Base-by-base conservation (phyloP, 92 coral and sea anemone species). In the Heteractis magnifica region DNA sequence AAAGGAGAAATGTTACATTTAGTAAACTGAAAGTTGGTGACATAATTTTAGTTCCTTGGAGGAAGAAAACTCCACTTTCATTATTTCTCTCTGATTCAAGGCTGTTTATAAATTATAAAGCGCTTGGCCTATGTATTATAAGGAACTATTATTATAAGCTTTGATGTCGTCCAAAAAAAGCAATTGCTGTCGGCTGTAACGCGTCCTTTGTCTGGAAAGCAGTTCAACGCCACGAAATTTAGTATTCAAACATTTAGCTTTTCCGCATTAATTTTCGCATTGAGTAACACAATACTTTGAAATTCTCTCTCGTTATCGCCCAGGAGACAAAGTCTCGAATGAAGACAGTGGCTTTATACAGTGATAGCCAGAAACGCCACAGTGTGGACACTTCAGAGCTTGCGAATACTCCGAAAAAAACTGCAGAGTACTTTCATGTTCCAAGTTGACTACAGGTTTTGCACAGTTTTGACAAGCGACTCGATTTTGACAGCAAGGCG, bases 391-490 rank as follows among this genome's bases (percentile, higher is more conserved):
- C 19, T 94, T 91, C 50, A 96, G 87, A 23, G 91, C 81, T 82
- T 90, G 99, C 4, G 98, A 93, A 81, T 94, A 96, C 81, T 96
- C 98, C 60, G 98, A 96, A 88, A 96, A 96, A 79, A 86, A 96
- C 77, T 89, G 94, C 89, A 86, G 78, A 20, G 75, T 18, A 16
- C 82, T 82, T 50, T 93, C 98, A 58, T 90, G 88, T 34, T 86
- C 94, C 3, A 94, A 73, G 78, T 90, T 91, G 11, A 91, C 86
- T 23, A 96, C 99, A 16, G 99, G 99, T 75, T 96, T 96, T 15
- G 98, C 93, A 75, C 99, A 96, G 15, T 92, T 82, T 59, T 94
- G 97, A 82, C 99, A 96, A 51, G 97, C 96, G 13, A 94, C 94
- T 12, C 97, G 87, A 23, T 93, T 94, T 48, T 92, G 93, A 80